phyloP scores from a whole-genome alignment of 2,113 vertebrate genomes.

The Prionailurus viverrinus region DNA sequence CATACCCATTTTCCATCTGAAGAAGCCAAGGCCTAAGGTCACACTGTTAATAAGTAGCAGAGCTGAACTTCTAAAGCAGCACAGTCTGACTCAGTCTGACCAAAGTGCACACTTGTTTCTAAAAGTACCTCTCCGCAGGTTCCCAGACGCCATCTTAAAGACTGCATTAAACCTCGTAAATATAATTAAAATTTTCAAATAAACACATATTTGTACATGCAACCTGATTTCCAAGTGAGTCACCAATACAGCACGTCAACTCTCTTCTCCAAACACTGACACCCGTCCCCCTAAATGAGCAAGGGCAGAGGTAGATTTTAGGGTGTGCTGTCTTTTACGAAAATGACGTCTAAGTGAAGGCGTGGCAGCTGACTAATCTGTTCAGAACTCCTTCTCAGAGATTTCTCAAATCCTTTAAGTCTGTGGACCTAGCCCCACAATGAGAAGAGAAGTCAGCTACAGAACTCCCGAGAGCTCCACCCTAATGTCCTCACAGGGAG shows the following conservation, averaged over 20 bases:
- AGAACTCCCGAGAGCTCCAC: neutral
- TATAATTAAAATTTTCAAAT: neutral
- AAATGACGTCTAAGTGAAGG: neutral
- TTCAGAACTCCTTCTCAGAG: neutral
- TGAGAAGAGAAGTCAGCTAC: neutral
- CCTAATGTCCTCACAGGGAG: neutral
- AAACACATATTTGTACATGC: neutral
- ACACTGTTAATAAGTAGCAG: neutral
- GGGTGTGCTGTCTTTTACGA: neutral
- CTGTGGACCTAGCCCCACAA: neutral
- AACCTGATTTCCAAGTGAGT: neutral
- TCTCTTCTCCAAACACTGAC: neutral
- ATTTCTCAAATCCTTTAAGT: neutral
- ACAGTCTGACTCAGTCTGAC: neutral
- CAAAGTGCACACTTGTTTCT: neutral
- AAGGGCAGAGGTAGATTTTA: neutral
- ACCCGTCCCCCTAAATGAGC: neutral
- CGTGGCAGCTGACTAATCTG: neutral
- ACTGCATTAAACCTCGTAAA: neutral
- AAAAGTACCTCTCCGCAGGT: neutral
- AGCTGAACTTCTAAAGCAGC: neutral
- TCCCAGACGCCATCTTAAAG: neutral
- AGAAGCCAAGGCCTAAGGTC: neutral
- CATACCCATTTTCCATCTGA: neutral
- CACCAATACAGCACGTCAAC: neutral